Base-by-base conservation (phyloP, 2,888 invertebrate species). In the Ornithoptera priamus region DNA sequence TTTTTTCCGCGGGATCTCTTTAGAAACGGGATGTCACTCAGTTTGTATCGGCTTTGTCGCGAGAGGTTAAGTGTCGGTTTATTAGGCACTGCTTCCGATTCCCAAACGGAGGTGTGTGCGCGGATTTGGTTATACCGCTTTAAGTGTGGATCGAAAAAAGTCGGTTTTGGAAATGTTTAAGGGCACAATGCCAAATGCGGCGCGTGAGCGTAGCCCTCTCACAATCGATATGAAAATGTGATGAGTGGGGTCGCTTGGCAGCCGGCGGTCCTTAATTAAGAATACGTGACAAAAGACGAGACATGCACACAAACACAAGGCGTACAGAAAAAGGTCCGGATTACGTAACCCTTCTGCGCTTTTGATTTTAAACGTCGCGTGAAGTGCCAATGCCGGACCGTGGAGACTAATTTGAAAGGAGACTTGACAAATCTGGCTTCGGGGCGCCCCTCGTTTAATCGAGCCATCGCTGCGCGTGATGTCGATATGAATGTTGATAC, bases 251-350 rank as follows among this genome's bases (percentile, higher is more conserved):
- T 85, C 81, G 85, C 84, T 79, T 80, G 81, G 87, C 87, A 85
- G 86, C 85, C 84, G 83, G 83, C 84, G 85, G 85, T 83, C 86
- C 85, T 93, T 93, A 93, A 93, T 93, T 93, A 93, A 92, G 93
- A 92, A 91, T 92, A 93, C 93, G 93, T 93, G 93, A 93, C 92
- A 93, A 93, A 93, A 93, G 93, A 92, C 88, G 91, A 88, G 90
- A 89, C 89, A 87, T 86, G 85, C 88, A 88, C 88, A 90, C 86
- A 90, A 87, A 89, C 84, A 89, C 85, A 89, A 88, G 88, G 85
- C 81, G 84, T 82, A 77, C 77, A 78, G 86, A 90, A 92, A 93
- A 92, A 92, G 92, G 92, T 89, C 85, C 82, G 90, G 92, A 92
- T 91, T 92, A 92, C 80, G 85, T 89, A 89, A 91, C 92, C 90